A percentile compares a stretch with the other conserved stretches of the same genome.
Evolutionary conservation across 1,140 invertebrate species (phyloP).

Genomic region (Chironomus striatipennis): DNA sequence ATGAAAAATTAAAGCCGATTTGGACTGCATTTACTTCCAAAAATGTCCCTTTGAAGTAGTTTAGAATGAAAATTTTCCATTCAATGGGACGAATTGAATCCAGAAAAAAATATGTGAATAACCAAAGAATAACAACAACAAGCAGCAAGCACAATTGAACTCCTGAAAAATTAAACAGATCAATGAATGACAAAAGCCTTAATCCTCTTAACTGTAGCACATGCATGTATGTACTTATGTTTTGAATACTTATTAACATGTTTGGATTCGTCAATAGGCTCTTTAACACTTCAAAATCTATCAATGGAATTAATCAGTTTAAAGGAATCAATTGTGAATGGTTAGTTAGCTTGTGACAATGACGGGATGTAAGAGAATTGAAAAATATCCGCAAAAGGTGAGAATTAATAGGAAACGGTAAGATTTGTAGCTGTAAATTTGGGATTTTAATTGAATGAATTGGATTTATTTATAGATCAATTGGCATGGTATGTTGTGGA

Average conservation of each 20-base stretch:
- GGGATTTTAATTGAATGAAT: no score
- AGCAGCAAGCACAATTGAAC: background rate
- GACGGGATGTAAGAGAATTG: background rate
- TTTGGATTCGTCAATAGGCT: constrained; percentile 9
- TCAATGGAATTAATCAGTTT: background rate
- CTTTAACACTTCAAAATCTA: background rate
- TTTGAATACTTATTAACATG: constrained; percentile 20
- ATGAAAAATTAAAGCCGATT: no score
- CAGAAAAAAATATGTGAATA: no score
- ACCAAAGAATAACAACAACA: background rate
- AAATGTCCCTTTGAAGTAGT: background rate
- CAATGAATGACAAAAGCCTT: background rate
- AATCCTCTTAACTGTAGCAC: constrained; percentile 12
- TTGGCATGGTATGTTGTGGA: no score
- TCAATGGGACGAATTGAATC: background rate
- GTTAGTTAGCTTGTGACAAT: no score
- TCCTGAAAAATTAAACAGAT: constrained; percentile 12
- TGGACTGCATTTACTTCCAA: no score
- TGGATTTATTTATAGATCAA: no score
- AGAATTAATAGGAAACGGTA: no score
- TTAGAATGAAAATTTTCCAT: background rate
- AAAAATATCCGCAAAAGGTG: background rate
- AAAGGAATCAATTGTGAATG: background rate
- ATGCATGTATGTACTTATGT: constrained; percentile 7
- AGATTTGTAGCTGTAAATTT: no score